A percentile compares a stretch with the other conserved stretches of the same genome.
Conservation (phyloP, 2,797 vertebrate species). For the Intellagama lesueurii region DNA sequence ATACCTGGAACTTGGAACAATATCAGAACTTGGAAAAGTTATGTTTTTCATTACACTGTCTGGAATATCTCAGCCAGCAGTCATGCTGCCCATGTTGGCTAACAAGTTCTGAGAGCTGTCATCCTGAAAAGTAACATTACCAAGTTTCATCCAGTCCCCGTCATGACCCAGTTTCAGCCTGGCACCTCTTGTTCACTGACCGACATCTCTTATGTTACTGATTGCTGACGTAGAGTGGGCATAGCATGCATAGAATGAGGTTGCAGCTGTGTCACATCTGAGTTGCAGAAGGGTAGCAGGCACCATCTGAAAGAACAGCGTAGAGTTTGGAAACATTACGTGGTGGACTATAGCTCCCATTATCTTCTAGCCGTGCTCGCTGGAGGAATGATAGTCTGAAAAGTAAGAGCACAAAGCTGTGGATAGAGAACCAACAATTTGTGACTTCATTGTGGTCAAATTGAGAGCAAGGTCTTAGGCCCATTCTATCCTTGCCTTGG, state of each 20-base stretch:
- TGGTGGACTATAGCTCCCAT: too few relatives aligned
- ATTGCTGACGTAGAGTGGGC: background rate
- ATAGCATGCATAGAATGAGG: background rate
- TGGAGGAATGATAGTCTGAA: background rate
- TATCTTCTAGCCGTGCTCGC: background rate
- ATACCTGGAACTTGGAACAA: too few relatives aligned
- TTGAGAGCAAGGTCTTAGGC: constrained; percentile 25
- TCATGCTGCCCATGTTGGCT: too few relatives aligned
- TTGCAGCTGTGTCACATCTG: background rate
- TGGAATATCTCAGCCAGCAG: too few relatives aligned
- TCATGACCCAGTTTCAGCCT: background rate
- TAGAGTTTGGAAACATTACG: background rate
- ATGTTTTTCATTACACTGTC: background rate
- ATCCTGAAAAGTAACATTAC: background rate
- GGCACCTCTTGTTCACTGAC: too few relatives aligned
- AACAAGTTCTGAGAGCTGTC: too few relatives aligned
- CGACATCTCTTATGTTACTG: background rate
- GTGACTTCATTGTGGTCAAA: constrained; percentile 26
- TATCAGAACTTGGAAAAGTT: background rate
- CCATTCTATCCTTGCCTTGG: constrained; percentile 22
- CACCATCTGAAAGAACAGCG: constrained; percentile 35
- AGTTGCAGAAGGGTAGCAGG: background rate
- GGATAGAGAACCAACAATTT: background rate
- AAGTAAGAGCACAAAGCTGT: too few relatives aligned
- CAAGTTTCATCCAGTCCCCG: background rate